Evolutionary conservation across 2,797 vertebrate genomes (phyloP).

Genomic region (Tarsius wallacei): DNA sequence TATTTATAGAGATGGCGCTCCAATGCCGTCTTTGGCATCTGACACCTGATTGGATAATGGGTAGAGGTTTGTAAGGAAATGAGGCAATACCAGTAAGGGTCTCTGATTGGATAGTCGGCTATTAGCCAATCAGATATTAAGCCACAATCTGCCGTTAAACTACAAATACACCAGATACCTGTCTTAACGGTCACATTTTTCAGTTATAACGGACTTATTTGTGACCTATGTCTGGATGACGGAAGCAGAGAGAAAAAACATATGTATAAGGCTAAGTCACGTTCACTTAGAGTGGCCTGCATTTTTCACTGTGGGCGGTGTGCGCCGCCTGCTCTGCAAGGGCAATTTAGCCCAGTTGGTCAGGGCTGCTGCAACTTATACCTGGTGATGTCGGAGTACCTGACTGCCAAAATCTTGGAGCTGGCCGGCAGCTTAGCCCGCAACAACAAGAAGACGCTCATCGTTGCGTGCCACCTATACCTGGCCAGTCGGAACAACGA

Average conservation of each 20-base stretch:
- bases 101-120: not conserved
- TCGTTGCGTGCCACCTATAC: not conserved
- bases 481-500: not conserved
- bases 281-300: rapidly evolving
- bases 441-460: not conserved
- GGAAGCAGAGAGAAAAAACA: rapidly evolving
- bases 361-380: rapidly evolving
- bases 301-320: not conserved
- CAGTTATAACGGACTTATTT: rapidly evolving
- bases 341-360: not conserved
- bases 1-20: constrained; percentile 9
- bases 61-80: not conserved
- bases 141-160: rapidly evolving
- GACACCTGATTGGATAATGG: constrained; percentile 47
- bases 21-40: not conserved
- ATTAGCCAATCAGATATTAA: not conserved
- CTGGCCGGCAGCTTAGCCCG: not conserved
- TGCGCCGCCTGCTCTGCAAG: not conserved
- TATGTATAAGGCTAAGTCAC: rapidly evolving
- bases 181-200: rapidly evolving
- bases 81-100: not conserved
- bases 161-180: not conserved
- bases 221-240: rapidly evolving
- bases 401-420: not conserved
- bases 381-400: not conserved